phyloP scores from a whole-genome alignment of 2,888 invertebrate species.

The Drosophila multiciliata region DNA sequence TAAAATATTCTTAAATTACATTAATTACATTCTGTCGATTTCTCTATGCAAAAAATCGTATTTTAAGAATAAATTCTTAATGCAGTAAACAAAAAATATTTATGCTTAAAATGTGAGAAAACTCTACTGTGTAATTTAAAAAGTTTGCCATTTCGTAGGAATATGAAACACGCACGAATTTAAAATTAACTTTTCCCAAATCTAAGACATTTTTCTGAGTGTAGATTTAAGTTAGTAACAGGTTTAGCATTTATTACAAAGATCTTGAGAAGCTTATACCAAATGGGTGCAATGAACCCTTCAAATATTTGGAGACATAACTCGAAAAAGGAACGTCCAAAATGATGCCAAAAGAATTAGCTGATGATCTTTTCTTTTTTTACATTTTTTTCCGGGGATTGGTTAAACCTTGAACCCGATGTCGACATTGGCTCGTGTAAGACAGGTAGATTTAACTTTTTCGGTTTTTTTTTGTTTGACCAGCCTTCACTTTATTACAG shows the following conservation, averaged over 20 bases:
- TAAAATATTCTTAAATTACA: not conserved
- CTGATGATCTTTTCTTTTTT: slow-evolving; percentile 29
- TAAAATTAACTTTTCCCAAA: not conserved
- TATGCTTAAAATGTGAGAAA: not conserved
- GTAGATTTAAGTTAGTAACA: slow-evolving; percentile 2
- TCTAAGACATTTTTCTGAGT: not conserved
- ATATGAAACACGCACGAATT: not conserved
- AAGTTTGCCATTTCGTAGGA: not conserved
- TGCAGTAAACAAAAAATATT: not conserved
- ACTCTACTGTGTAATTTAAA: fast-evolving
- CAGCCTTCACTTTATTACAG: slow-evolving; percentile 73
- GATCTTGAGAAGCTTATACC: slow-evolving; percentile 51
- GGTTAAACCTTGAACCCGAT: slow-evolving; percentile 69
- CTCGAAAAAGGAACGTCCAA: slow-evolving; percentile 43
- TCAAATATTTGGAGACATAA: slow-evolving; percentile 25
- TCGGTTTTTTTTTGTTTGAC: not conserved
- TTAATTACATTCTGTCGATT: no score
- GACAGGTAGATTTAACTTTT: slow-evolving; percentile 35
- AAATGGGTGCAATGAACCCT: slow-evolving; percentile 61
- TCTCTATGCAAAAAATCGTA: not conserved
- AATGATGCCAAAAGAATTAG: slow-evolving; percentile 26
- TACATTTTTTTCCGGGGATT: slow-evolving; percentile 1
- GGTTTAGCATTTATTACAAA: slow-evolving; percentile 7
- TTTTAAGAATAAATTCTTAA: not conserved
- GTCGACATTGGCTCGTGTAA: slow-evolving; percentile 22